Percentiles rank a stretch among this genome's conserved stretches.
phyloP scores from a whole-genome alignment of 1,140 invertebrate species.

The Brachionus rubens region DNA sequence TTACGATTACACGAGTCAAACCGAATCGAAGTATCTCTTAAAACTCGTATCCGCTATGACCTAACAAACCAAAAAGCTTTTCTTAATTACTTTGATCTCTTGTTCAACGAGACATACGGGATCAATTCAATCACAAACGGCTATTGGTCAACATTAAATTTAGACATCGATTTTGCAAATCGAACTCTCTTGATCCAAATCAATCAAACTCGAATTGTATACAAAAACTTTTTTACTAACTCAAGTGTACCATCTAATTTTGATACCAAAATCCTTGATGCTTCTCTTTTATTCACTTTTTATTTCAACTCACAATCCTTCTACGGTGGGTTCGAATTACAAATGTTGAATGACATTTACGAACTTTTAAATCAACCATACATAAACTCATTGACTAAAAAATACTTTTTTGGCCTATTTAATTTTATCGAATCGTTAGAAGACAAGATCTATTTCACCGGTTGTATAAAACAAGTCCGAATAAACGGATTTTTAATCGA shows the following conservation, averaged over 20 bases:
- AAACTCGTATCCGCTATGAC: conserved; percentile 15
- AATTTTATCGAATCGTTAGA: not conserved
- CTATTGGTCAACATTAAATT: conserved; percentile 7
- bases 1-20: not conserved
- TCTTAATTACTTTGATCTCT: conserved; percentile 26
- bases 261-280: not conserved
- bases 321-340: not conserved
- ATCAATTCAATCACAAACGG: conserved; percentile 30
- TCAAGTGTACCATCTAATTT: not conserved
- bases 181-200: not conserved
- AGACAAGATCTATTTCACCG: not conserved
- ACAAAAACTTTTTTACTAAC: conserved; percentile 22
- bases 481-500: conserved; percentile 23
- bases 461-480: conserved; percentile 16
- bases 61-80: not conserved
- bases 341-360: not conserved
- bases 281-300: conserved; percentile 3
- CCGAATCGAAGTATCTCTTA: conserved; percentile 3
- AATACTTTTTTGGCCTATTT: not conserved
- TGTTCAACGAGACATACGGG: conserved; percentile 8
- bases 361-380: not conserved
- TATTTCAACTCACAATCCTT: conserved; percentile 29
- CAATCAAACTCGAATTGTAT: conserved; percentile 7
- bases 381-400: not conserved
- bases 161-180: conserved; percentile 14